Evolutionary conservation across 2,113 vertebrate genomes (phyloP).

Genomic region (Casuarius casuarius): DNA sequence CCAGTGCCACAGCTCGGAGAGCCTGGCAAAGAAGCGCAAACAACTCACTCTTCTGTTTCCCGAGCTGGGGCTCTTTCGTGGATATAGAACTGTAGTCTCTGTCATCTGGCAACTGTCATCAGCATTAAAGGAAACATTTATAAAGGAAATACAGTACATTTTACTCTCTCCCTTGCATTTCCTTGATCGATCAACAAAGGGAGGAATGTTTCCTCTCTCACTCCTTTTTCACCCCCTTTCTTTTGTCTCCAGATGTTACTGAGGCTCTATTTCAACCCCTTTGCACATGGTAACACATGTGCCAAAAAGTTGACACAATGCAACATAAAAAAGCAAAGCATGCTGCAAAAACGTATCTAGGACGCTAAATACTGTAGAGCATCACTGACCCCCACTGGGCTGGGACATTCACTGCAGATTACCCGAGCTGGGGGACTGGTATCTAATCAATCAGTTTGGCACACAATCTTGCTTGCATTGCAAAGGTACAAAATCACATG

Average conservation of each 20-base stretch:
- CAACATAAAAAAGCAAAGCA: neutral
- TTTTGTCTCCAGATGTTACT: conserved; percentile 42
- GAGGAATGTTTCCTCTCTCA: neutral
- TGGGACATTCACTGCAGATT: conserved; percentile 59
- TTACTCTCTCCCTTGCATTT: conserved; percentile 32
- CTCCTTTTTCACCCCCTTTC: neutral
- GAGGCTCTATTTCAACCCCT: conserved; percentile 17
- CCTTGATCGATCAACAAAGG: conserved; percentile 36
- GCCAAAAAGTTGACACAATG: conserved; percentile 48
- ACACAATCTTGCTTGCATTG: neutral
- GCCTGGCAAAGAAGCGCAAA: neutral
- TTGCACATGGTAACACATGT: conserved; percentile 54
- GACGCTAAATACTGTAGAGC: conserved; percentile 49
- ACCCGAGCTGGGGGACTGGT: neutral
- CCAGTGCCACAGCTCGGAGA: fast-evolving
- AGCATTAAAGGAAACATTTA: conserved; percentile 31
- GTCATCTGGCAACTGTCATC: conserved; percentile 35
- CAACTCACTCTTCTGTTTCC: neutral
- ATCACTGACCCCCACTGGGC: conserved; percentile 73
- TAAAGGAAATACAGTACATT: conserved; percentile 42
- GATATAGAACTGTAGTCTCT: neutral
- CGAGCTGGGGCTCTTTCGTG: neutral
- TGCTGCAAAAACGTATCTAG: neutral
- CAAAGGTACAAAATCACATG: neutral
- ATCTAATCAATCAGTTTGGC: neutral